Evolutionary conservation across 2,888 invertebrate species (phyloP), one percentile per base, ranked within the genome.

Genomic region (Cheilosia urbana): DNA sequence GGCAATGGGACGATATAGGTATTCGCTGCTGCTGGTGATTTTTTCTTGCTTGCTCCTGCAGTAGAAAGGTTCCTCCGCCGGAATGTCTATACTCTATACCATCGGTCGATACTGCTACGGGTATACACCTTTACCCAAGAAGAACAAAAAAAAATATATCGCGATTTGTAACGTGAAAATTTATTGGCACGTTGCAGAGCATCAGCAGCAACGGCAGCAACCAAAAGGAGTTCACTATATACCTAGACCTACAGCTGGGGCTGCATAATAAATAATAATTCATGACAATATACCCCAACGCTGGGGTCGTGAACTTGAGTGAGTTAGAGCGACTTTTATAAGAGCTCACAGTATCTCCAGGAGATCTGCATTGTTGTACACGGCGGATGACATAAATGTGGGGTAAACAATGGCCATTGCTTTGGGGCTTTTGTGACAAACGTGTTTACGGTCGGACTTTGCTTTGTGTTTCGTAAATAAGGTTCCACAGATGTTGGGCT

Each of bases 241-340:
- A 30, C 30, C 58, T 2, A 21, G 9, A 30, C 30, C 58, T 2
- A 21, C 17, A 47, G 17, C 45, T 37, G 34, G 47, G 47, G 75
- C 65, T 75, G 57, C 51, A 84, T 75, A 79, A 79, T 84, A 84
- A 84, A 84, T 84, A 84, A 84, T 84, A 65, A 69, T 75, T 79
- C 79, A 60, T 84, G 84, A 84, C 84, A 79, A 84, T 75, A 75
- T 79, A 79, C 65, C 63, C 69, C 69, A 75, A 75, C 69, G 75
- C 60, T 72, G 75, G 71, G 84, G 84, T 84, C 84, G 69, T 84
- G 75, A 84, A 84, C 84, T 58, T 65, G 69, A 71, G 60, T 82
- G 82, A 82, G 82, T 77, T 82, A 72, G 76, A 71, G 75, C 55
- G 69, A 79, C 72, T 75, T 83, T 75, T 53, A 79, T 13, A 13